phyloP scores from a whole-genome alignment of 2,888 invertebrate genomes.

The Busseola fusca region DNA sequence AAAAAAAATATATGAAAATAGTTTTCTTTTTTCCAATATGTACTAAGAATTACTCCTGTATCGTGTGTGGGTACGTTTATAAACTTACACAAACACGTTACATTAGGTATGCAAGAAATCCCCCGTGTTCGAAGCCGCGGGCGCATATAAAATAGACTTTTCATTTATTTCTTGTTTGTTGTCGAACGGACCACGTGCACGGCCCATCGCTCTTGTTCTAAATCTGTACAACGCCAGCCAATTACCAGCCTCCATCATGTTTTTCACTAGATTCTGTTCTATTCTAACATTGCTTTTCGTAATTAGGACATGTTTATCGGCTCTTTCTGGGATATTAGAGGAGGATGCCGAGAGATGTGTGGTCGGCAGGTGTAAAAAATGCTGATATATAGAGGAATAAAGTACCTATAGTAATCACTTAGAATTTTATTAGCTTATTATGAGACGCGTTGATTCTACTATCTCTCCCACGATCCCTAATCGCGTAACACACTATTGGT shows the following conservation, averaged over 20 bases:
- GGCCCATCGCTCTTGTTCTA: conserved; percentile 43
- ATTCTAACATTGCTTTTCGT: conserved; percentile 14
- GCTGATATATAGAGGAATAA: not conserved
- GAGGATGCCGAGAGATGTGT: conserved; percentile 1
- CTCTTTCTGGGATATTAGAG: not conserved
- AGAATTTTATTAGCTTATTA: not conserved
- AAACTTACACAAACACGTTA: too few species aligned
- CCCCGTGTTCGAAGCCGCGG: not conserved
- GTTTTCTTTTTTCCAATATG: too few species aligned
- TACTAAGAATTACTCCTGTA: too few species aligned
- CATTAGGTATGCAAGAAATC: not conserved
- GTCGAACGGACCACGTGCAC: conserved; percentile 43
- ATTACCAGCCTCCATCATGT: conserved; percentile 43
- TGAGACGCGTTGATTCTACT: too few species aligned
- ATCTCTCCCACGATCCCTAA: too few species aligned
- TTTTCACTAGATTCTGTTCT: conserved; percentile 26
- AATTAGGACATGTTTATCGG: conserved; percentile 17
- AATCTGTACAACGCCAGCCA: conserved; percentile 33
- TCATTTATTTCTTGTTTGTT: conserved; percentile 4
- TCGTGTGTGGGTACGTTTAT: too few species aligned
- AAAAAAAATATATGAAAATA: too few species aligned
- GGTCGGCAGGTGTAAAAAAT: conserved; percentile 1
- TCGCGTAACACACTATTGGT: too few species aligned
- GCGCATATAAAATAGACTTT: not conserved
- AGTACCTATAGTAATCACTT: not conserved